Evolutionary conservation across 1,140 invertebrate species (phyloP).

Genomic region (Polyergus mexicanus): DNA sequence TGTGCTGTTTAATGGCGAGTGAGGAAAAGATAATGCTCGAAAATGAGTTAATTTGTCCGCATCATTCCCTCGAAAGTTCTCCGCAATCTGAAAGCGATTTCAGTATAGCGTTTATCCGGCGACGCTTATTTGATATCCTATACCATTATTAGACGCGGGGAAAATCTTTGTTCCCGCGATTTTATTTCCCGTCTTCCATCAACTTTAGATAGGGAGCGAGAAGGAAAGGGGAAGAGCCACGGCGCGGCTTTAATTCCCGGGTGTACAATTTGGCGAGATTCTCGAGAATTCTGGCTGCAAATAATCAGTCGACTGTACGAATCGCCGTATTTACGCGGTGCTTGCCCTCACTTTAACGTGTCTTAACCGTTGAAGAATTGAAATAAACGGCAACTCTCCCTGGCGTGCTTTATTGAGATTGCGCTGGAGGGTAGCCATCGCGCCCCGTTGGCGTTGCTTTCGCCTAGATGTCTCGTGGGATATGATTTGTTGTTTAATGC

Average conservation of each 20-base stretch:
- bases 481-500: slow-evolving; percentile 48
- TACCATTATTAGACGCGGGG: slow-evolving; percentile 1
- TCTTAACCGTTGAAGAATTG: slow-evolving; percentile 54
- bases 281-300: slow-evolving; percentile 38
- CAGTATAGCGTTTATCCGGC: slow-evolving; percentile 12
- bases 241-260: slow-evolving; percentile 17
- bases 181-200: slow-evolving; percentile 13
- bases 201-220: slow-evolving; percentile 1
- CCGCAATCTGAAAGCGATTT: slow-evolving; percentile 26
- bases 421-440: slow-evolving; percentile 24
- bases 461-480: slow-evolving; percentile 17
- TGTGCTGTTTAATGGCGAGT: slow-evolving; percentile 73
- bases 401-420: slow-evolving; percentile 52
- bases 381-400: slow-evolving; percentile 44
- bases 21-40: slow-evolving; percentile 69
- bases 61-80: background rate
- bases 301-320: slow-evolving; percentile 45
- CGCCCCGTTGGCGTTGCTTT: slow-evolving; percentile 10
- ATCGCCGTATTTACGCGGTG: slow-evolving; percentile 24
- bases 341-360: slow-evolving; percentile 30
- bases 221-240: background rate
- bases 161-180: slow-evolving; percentile 16
- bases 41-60: slow-evolving; percentile 48
- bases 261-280: slow-evolving; percentile 49
- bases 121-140: background rate